Base-by-base conservation (phyloP, 2,113 vertebrate genomes). In the Excalfactoria chinensis region DNA sequence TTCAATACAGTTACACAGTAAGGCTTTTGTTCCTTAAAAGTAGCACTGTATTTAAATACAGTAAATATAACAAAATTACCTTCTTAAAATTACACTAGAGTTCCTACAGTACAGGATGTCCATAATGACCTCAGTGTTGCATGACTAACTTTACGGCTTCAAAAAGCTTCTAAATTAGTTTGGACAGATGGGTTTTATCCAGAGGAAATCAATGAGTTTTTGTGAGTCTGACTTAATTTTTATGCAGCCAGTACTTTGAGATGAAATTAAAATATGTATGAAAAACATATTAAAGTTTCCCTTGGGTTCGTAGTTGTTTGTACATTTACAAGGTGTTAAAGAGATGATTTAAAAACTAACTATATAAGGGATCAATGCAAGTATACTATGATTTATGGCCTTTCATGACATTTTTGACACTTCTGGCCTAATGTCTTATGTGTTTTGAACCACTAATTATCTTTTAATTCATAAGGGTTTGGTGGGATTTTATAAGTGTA, bases 231-330 rank as follows among this genome's bases (percentile, higher is more conserved):
- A 97, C 93, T 97, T 98, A 98, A 98, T 98, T 98, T 98, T 98
- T 97, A 98, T 98, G 97, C 98, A 98, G 96, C 95, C 95, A 97
- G 97, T 83, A 98, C 97, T 97, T 97, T 97, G 96, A 98, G 98
- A 98, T 98, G 98, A 98, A 99, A 98, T 98, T 97, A 98, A 98
- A 99, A 99, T 98, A 98, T 98, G 98, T 98, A 98, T 98, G 98
- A 99, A 99, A 99, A 99, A 98, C 98, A 98, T 98, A 98, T 98
- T 98, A 98, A 98, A 95, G 98, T 97, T 97, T 98, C 98, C 98
- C 98, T 84, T 66, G 98, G 95, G 98, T 93, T 95, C 66, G 30
- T 90, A 95, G 97, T 97, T 98, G 98, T 98, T 98, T 98, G 97
- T 98, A 97, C 97, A 97, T 98, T 97, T 98, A 97, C 97, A 96